These are phyloP conservation scores for Thalassoma bifasciatum DNA, from an alignment of 2,113 vertebrate species.

Conservation along the genomic window DNA sequence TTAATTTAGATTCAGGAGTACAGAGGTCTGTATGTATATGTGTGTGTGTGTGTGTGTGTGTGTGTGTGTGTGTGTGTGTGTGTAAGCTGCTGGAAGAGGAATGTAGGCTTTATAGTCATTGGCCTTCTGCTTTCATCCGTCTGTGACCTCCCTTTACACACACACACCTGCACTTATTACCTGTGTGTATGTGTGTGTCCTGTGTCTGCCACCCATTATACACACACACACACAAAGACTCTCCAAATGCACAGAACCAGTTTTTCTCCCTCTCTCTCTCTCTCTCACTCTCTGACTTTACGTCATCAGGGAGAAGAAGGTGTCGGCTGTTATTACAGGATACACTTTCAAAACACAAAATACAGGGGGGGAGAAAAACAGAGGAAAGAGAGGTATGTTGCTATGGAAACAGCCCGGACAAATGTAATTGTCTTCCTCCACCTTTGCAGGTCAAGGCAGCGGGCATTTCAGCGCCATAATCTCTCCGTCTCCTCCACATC, in stretches of 20 bases:
- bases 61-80: slow-evolving; percentile 24
- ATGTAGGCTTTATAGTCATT: slow-evolving; percentile 23
- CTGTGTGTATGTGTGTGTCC: slow-evolving; percentile 19
- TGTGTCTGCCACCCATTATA: slow-evolving; percentile 2
- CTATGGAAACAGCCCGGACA: slow-evolving; percentile 74
- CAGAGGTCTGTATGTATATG: background rate
- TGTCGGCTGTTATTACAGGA: slow-evolving; percentile 38
- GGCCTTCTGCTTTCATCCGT: slow-evolving; percentile 40
- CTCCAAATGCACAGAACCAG: slow-evolving; percentile 30
- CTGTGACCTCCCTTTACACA: slow-evolving; percentile 12
- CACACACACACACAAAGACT: background rate
- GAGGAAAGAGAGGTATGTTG: slow-evolving; percentile 46
- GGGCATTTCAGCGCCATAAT: slow-evolving; percentile 45
- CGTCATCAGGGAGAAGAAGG: slow-evolving; percentile 36
- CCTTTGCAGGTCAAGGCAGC: slow-evolving; percentile 69
- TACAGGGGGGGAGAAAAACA: slow-evolving; percentile 3
- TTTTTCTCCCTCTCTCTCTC: background rate
- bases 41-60: slow-evolving; percentile 3
- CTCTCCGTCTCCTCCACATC: slow-evolving; percentile 30
- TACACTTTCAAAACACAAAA: background rate
- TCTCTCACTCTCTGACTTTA: slow-evolving; percentile 21
- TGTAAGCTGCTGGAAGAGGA: background rate
- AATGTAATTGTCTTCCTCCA: slow-evolving; percentile 67
- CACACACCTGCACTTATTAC: slow-evolving; percentile 1
- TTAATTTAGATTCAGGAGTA: too few species aligned